A percentile compares a stretch with the other conserved stretches of the same genome.
Evolutionary conservation across 2,113 vertebrate genomes (phyloP).

Genomic region (Alces alces): DNA sequence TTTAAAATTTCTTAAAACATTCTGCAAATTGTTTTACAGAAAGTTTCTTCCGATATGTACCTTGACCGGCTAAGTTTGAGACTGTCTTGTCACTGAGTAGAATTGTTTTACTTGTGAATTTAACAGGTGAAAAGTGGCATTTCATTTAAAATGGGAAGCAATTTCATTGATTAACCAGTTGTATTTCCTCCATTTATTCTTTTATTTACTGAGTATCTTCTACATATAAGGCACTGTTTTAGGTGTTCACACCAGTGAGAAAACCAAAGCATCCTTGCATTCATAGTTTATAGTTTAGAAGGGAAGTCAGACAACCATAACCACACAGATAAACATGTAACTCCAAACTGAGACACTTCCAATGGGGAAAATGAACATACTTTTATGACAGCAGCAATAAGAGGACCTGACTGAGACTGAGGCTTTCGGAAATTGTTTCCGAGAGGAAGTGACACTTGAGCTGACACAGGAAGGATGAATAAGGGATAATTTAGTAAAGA

Average conservation of each 20-base stretch:
- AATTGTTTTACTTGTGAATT: background rate
- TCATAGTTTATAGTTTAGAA: background rate
- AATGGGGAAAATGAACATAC: background rate
- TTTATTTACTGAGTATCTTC: background rate
- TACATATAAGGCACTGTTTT: background rate
- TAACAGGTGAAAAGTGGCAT: background rate
- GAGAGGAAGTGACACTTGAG: background rate
- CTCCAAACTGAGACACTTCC: background rate
- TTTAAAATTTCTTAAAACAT: slow-evolving; percentile 4
- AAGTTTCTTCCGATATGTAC: background rate
- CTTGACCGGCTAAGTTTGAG: background rate
- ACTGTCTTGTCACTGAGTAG: background rate
- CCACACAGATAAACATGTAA: background rate
- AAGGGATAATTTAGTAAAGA: background rate
- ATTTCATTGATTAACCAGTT: background rate
- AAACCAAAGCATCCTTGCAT: background rate
- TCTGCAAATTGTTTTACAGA: background rate
- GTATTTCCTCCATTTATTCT: background rate
- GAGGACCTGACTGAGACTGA: background rate
- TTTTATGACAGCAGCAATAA: background rate
- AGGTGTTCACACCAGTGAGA: background rate
- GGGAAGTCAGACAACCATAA: background rate
- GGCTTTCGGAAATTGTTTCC: background rate
- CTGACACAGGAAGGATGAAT: background rate
- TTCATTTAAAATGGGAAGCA: background rate